Conservation (phyloP, 1,140 invertebrate species). For the Pseudomyrmex concolor region DNA sequence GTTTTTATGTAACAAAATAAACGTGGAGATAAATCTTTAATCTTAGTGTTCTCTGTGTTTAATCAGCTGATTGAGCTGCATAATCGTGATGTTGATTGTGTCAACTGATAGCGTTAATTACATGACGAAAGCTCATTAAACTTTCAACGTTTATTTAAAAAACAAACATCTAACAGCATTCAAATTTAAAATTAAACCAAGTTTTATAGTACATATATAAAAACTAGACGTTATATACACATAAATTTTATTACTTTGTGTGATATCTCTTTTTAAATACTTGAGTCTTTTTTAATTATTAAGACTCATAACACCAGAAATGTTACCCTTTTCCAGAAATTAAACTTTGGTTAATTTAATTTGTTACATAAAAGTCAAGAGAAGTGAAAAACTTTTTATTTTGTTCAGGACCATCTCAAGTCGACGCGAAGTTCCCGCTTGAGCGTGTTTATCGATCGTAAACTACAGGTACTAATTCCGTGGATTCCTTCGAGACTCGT, state of each 20-base stretch:
- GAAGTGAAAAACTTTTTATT: background rate
- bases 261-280: no score
- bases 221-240: background rate
- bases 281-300: no score
- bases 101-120: background rate
- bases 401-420: background rate
- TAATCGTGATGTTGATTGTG: background rate
- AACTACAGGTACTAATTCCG: conserved; percentile 29
- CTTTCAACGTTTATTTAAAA: no score
- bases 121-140: no score
- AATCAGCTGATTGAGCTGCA: background rate
- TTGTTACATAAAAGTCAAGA: no score
- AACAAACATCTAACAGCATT: no score
- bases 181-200: background rate
- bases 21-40: no score
- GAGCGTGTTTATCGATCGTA: conserved; percentile 32
- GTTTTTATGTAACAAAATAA: background rate
- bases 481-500: conserved; percentile 23
- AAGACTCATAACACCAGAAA: no score
- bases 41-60: background rate
- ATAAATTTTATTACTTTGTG: no score
- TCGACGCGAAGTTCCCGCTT: background rate
- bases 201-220: background rate
- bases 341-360: no score
- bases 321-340: no score